These are phyloP conservation scores for Helicolenus hilgendorfi DNA, from an alignment of 2,797 vertebrate species.

Conservation along the genomic window DNA sequence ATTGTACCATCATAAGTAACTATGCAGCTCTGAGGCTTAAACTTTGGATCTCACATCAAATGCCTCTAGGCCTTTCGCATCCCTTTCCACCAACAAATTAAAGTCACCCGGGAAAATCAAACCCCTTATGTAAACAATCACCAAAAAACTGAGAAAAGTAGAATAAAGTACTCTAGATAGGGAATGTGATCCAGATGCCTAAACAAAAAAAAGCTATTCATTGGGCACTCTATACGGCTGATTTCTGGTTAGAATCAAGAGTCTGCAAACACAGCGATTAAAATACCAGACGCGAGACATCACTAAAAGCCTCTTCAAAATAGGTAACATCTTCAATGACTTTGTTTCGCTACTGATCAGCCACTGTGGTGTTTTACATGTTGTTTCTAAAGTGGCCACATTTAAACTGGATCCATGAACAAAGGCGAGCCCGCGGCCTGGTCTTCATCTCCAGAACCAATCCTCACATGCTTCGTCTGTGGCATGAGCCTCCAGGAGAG, in stretches of 20 bases:
- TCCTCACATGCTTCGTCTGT: conserved; percentile 37
- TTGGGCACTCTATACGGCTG: background rate
- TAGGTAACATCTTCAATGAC: conserved; percentile 30
- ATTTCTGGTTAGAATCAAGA: conserved; percentile 32
- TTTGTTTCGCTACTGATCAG: conserved; percentile 20
- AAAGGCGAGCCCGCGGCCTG: conserved; percentile 21
- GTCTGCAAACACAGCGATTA: conserved; percentile 1
- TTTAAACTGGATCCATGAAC: conserved; percentile 40
- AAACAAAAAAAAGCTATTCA: conserved; percentile 3
- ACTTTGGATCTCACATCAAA: conserved; percentile 3
- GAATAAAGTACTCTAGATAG: background rate
- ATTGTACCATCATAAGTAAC: background rate
- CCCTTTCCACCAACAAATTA: conserved; percentile 6
- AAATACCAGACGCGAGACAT: conserved; percentile 23
- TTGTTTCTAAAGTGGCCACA: conserved; percentile 36
- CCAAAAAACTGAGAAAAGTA: conserved; percentile 17
- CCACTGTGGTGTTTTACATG: conserved; percentile 13
- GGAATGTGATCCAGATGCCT: conserved; percentile 54
- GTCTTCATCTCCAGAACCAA: conserved; percentile 41
- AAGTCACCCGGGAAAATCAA: conserved; percentile 16
- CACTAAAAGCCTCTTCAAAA: conserved; percentile 2
- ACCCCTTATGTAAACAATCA: conserved; percentile 1
- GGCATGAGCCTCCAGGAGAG: conserved; percentile 34
- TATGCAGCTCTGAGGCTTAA: background rate
- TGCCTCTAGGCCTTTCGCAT: background rate